These are phyloP conservation scores for Excalfactoria chinensis DNA, from an alignment of 2,113 vertebrate species.

Conservation along the genomic window DNA sequence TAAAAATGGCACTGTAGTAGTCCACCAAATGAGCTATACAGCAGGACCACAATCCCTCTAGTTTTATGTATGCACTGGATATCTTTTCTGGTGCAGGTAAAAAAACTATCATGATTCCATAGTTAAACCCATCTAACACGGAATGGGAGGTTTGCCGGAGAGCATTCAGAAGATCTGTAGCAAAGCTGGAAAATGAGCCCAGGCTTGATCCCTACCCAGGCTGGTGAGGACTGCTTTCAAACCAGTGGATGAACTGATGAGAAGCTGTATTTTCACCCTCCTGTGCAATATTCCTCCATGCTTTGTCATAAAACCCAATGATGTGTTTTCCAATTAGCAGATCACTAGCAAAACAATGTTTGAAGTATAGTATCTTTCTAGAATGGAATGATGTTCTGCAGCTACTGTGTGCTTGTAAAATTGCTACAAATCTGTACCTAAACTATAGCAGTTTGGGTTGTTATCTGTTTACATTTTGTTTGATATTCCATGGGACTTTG, in stretches of 20 bases:
- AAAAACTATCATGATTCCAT: background rate
- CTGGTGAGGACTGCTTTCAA: background rate
- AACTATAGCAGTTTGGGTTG: background rate
- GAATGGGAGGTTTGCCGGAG: background rate
- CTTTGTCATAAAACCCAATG: background rate
- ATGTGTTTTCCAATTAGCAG: conserved; percentile 17
- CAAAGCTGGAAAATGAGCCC: background rate
- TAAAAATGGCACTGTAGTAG: background rate
- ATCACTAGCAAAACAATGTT: background rate
- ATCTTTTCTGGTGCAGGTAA: background rate
- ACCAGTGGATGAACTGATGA: background rate
- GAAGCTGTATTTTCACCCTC: background rate
- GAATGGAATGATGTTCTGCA: background rate
- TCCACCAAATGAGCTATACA: background rate
- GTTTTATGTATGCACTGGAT: background rate
- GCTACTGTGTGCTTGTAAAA: background rate
- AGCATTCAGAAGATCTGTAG: background rate
- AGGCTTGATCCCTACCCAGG: background rate
- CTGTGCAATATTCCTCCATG: background rate
- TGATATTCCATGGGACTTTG: background rate
- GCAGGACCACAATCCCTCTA: background rate
- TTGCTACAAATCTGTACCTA: background rate
- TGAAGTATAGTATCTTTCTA: background rate
- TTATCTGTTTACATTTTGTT: background rate
- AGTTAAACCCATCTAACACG: background rate